Evolutionary conservation across 2,797 vertebrate species (phyloP).

Genomic region (Halcyon smyrnensis): DNA sequence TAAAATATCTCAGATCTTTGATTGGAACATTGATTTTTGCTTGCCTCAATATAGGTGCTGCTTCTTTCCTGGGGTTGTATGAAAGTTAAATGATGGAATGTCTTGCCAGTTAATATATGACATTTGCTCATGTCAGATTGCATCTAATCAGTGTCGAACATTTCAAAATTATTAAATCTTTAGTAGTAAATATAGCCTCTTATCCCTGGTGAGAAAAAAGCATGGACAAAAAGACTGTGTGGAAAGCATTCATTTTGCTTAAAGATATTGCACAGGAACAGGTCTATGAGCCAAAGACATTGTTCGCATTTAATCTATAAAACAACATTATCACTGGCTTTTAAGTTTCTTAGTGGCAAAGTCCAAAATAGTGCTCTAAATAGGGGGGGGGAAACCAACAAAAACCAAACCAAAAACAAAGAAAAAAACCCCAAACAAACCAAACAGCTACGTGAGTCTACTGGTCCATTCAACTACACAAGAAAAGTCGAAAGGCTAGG

Average conservation of each 20-base stretch:
- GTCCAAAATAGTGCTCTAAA: background rate
- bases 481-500: background rate
- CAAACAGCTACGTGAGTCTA: background rate
- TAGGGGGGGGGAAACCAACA: too few relatives aligned
- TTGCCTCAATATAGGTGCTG: background rate
- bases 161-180: background rate
- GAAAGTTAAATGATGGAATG: background rate
- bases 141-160: background rate
- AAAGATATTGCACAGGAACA: background rate
- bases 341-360: background rate
- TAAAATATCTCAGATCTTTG: background rate
- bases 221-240: background rate
- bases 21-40: background rate
- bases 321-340: background rate
- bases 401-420: too few relatives aligned
- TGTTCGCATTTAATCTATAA: background rate
- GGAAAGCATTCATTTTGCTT: background rate
- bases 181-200: background rate
- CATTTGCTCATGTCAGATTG: background rate
- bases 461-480: background rate
- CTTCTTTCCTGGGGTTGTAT: background rate
- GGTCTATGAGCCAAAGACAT: background rate
- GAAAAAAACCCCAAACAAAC: too few relatives aligned
- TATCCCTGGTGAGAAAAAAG: background rate
- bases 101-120: background rate